Conservation (phyloP, 2,797 vertebrate genomes). For the Gobio occitaniae region DNA sequence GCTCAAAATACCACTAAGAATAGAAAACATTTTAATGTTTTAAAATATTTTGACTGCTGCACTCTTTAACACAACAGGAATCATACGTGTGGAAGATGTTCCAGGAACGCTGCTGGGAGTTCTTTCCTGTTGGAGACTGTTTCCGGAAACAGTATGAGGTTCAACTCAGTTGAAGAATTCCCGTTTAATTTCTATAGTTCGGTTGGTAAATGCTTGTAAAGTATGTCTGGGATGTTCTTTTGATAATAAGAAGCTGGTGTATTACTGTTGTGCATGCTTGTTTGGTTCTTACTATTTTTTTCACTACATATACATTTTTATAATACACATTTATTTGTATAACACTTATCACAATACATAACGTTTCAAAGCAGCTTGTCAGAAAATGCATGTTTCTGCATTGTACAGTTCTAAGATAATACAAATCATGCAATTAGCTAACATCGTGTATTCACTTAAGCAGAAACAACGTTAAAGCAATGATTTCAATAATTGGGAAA, state of each 20-base stretch:
- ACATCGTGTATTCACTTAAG: not conserved
- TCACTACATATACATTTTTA: not conserved
- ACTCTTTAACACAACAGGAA: slow-evolving; percentile 68
- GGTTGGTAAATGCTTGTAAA: not conserved
- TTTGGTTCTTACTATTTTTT: not conserved
- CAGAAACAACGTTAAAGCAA: not conserved
- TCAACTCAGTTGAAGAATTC: slow-evolving; percentile 70
- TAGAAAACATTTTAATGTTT: not conserved
- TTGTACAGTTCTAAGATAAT: not conserved
- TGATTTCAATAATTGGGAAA: not conserved
- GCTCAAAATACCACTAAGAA: not conserved
- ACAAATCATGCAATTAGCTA: not conserved
- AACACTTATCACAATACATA: not conserved
- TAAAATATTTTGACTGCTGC: not conserved
- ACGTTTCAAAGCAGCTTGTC: not conserved
- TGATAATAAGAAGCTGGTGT: not conserved
- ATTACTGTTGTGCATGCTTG: not conserved
- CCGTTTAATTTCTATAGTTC: not conserved
- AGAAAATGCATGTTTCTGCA: not conserved
- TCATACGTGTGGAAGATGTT: slow-evolving; percentile 85
- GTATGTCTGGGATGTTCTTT: not conserved
- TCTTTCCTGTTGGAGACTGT: slow-evolving; percentile 84
- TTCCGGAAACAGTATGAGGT: slow-evolving; percentile 84
- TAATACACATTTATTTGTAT: not conserved
- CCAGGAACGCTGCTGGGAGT: slow-evolving; percentile 84